These are phyloP conservation scores for Lamprotornis superbus DNA, from an alignment of 2,113 vertebrate species.

Conservation along the genomic window DNA sequence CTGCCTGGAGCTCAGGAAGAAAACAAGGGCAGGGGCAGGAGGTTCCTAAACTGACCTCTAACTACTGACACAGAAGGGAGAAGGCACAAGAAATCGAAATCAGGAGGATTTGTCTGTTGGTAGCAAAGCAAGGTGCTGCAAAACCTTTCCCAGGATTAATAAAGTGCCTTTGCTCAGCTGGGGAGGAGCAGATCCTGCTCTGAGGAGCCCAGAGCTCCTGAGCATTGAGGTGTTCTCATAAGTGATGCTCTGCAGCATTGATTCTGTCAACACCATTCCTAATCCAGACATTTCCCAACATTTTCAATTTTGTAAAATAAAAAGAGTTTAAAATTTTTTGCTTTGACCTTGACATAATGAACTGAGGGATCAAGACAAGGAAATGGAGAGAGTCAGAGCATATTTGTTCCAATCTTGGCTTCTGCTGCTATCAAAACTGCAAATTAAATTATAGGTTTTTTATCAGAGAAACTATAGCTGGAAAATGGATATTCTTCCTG, in stretches of 20 bases:
- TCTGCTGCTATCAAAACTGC: not conserved
- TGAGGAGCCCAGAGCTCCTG: not conserved
- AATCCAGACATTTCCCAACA: conserved; percentile 19
- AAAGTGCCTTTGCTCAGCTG: not conserved
- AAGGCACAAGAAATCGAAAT: not conserved
- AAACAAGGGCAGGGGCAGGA: not conserved
- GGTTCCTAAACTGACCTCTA: not conserved
- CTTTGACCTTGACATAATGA: conserved; percentile 44
- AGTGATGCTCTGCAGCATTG: conserved; percentile 5
- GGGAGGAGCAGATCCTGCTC: not conserved
- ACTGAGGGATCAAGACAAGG: not conserved
- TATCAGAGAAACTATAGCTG: not conserved
- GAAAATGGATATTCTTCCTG: not conserved
- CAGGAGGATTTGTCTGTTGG: not conserved
- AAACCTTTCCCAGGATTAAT: not conserved
- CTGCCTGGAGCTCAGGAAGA: not conserved
- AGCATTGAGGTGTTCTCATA: not conserved
- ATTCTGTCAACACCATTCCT: not conserved
- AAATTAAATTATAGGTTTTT: not conserved
- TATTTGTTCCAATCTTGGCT: not conserved
- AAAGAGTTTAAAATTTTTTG: not conserved
- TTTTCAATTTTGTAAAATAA: conserved; percentile 26
- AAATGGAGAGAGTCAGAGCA: not conserved
- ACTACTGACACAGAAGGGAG: not conserved
- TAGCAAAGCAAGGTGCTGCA: not conserved